Conservation (phyloP, 1,140 invertebrate genomes). For the Linepithema humile region DNA sequence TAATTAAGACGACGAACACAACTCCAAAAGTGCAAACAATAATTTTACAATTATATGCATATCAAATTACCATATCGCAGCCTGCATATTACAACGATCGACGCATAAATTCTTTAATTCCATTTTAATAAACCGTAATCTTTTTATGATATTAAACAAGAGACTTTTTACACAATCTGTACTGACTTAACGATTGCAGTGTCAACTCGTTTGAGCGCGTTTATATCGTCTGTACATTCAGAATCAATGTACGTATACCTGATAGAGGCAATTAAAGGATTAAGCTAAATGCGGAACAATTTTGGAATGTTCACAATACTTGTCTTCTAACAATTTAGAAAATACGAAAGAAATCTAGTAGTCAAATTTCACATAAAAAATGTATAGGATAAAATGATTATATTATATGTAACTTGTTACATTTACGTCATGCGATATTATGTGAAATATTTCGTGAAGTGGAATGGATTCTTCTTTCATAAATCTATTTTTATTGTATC, state of each 20-base stretch:
- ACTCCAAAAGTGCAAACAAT: not conserved
- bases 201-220: slow-evolving; percentile 9
- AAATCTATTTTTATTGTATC: slow-evolving; percentile 24
- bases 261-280: slow-evolving; percentile 42
- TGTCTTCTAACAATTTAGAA: slow-evolving; percentile 33
- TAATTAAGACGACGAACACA: not conserved
- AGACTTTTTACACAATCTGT: not conserved
- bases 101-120: not conserved
- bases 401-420: slow-evolving; percentile 60
- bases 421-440: slow-evolving; percentile 46
- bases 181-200: too few species aligned
- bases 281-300: slow-evolving; percentile 46
- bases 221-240: slow-evolving; percentile 54
- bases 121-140: not conserved
- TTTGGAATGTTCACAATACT: slow-evolving; percentile 37
- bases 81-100: slow-evolving; percentile 15
- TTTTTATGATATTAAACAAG: not conserved
- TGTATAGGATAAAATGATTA: slow-evolving; percentile 52
- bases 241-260: slow-evolving; percentile 54
- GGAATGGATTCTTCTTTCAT: slow-evolving; percentile 18
- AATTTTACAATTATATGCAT: slow-evolving; percentile 29
- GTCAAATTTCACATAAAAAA: slow-evolving; percentile 40
- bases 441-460: not conserved
- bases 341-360: slow-evolving; percentile 47
- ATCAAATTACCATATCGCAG: slow-evolving; percentile 41